Base-by-base conservation (phyloP, 2,888 invertebrate species). In the Hetaerina titia region DNA sequence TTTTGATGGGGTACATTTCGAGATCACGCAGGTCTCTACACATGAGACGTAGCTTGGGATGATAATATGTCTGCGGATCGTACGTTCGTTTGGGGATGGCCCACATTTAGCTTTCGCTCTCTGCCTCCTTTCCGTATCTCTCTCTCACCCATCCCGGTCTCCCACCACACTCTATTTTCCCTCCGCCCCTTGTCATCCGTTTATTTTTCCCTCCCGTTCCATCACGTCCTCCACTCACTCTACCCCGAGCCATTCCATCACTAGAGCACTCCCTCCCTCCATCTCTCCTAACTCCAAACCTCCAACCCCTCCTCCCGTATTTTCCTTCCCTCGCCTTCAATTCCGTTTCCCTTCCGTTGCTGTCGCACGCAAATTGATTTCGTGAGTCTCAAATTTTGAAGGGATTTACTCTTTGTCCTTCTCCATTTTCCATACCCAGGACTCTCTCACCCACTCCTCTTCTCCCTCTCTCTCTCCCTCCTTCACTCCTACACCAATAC, bases 311-410 rank as follows among this genome's bases (percentile, higher is more conserved):
- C 31, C 25, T 45, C 63, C 19, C 69, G n/a, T 13, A 17, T 7
- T 22, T 17, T 69, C 69, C 89, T 25, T 25, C 25, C 63, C 45
- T 60, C 45, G 69, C 56, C n/a, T 17, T 31, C 60, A 90, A 90
- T 69, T 69, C 90, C 92, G 56, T 64, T 45, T 56, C 64, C 25
- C 90, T 90, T 63, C 90, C 63, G 63, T 45, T 57, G 74, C 92
- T 92, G 92, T 69, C 92, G 92, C 56, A 57, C 56, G 92, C 92
- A 92, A 92, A 92, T 92, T 92, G 92, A 92, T 92, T 92, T 56
- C 92, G 92, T 92, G 92, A 74, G 92, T 92, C 92, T 92, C 92
- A 92, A 69, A 69, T 56, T 69, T 64, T 56, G 92, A 92, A 92
- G 13, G 69, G 69, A 64, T 69, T 92, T 74, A 69, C 69, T 92